These are phyloP conservation scores for Pelosia muscerda DNA, from an alignment of 2,888 invertebrate genomes.

Conservation along the genomic window DNA sequence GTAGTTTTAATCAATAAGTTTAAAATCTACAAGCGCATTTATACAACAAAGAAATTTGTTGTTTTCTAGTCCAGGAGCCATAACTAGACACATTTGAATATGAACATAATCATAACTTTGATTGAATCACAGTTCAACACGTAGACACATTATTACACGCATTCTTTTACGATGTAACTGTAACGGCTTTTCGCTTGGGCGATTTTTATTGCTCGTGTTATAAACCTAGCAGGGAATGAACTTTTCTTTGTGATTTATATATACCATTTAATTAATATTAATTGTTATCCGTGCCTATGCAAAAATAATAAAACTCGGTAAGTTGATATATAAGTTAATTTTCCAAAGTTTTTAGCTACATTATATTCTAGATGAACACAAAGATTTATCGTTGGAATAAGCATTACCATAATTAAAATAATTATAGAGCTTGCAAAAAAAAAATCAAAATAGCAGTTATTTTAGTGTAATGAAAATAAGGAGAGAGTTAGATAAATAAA, in stretches of 20 bases:
- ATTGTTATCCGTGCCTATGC: not conserved
- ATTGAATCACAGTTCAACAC: conserved; percentile 50
- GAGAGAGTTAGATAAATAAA: too few species aligned
- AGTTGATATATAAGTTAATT: too few species aligned
- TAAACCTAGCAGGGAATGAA: conserved; percentile 52
- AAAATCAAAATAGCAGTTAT: too few species aligned
- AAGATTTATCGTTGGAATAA: too few species aligned
- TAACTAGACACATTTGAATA: conserved; percentile 55
- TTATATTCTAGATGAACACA: too few species aligned
- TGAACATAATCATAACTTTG: conserved; percentile 57
- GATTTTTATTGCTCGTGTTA: conserved; percentile 45
- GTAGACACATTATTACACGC: conserved; percentile 45
- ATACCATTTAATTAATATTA: not conserved
- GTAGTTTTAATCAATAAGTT: conserved; percentile 10
- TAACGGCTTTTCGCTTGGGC: conserved; percentile 67
- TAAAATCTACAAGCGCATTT: conserved; percentile 46
- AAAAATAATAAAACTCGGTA: not conserved
- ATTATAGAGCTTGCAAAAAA: too few species aligned
- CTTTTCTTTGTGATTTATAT: conserved; percentile 32
- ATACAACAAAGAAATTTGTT: conserved; percentile 55
- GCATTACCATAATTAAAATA: too few species aligned
- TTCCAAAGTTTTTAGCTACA: too few species aligned
- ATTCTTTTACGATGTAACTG: conserved; percentile 63
- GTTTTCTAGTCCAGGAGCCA: conserved; percentile 51
- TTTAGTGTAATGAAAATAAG: too few species aligned